Evolutionary conservation across 2,888 invertebrate genomes (phyloP), one percentile per base, ranked within the genome.

Genomic region (Coelopa pilipes): DNA sequence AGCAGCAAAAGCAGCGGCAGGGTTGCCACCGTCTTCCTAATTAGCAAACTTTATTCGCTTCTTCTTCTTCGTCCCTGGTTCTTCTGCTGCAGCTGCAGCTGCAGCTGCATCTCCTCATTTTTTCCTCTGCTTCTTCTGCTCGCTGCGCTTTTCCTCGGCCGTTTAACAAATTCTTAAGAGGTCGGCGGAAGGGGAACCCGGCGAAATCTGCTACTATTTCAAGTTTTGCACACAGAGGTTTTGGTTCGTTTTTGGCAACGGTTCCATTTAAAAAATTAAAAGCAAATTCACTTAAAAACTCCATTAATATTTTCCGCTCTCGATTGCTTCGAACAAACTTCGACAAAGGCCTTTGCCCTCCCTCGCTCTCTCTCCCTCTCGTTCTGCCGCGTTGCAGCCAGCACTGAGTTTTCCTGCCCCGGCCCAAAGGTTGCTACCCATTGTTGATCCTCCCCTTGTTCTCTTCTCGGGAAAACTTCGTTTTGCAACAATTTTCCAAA

Each of bases 231-330:
- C 34, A 34, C 34, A 4, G 34, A 2, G 34, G 34, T 34, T 34
- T 34, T 34, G 34, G 34, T 34, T 34, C 34, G 34, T 63, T 46
- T n/a, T 15, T 50, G 11, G 77, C 77, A 81, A 78, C 77, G 81
- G 81, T 80, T 81, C 82, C 82, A 82, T 82, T 82, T 79, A 76
- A 82, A 74, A 78, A 80, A 82, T 82, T 80, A 81, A 82, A 82
- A 79, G 79, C 76, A 79, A 78, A 76, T 76, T 76, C 77, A 77
- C 66, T 66, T 63, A 74, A 74, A 68, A 74, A 68, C 49, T 70
- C 45, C 69, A 69, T 81, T 79, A 81, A 82, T 79, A 81, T 78
- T 82, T 79, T 78, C 34, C 76, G 79, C 73, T 78, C 79, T 78
- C 80, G 79, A 81, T 81, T 78, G 79, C 78, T 78, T 72, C 69